Percentiles rank a stretch among this genome's conserved stretches.
These are phyloP conservation scores for Habropoda laboriosa DNA, from an alignment of 1,140 invertebrate species.

Conservation along the genomic window DNA sequence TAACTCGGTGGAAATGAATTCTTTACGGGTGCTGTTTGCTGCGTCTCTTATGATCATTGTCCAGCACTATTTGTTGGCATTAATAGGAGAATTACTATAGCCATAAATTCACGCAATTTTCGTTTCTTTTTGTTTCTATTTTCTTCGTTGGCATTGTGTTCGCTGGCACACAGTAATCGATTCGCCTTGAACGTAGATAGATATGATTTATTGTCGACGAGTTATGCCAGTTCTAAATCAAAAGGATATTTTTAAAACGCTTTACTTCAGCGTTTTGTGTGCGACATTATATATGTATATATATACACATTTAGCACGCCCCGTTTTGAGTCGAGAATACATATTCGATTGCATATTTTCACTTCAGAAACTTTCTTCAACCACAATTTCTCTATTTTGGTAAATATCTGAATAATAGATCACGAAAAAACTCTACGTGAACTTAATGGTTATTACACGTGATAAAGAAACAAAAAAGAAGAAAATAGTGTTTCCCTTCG, in stretches of 20 bases:
- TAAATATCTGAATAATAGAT: neutral
- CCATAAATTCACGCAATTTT: slow-evolving; percentile 25
- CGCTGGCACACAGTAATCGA: neutral
- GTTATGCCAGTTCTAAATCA: neutral
- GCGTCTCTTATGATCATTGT: neutral
- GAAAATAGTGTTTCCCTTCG: neutral
- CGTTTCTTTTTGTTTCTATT: neutral
- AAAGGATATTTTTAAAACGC: neutral
- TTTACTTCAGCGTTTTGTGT: neutral
- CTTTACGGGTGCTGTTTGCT: neutral
- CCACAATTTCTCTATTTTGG: neutral
- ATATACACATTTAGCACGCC: neutral
- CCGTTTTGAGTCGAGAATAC: neutral
- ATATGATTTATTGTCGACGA: neutral
- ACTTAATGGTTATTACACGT: neutral
- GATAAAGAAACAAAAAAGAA: neutral
- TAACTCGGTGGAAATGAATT: neutral
- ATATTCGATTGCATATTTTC: neutral
- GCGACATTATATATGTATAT: neutral
- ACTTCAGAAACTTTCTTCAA: neutral
- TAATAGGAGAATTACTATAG: slow-evolving; percentile 26
- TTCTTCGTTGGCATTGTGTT: neutral
- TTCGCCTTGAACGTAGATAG: neutral
- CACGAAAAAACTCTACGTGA: neutral
- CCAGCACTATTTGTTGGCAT: slow-evolving; percentile 26